Conservation (phyloP, 2,888 invertebrate species). For the Helicoverpa assulta region DNA sequence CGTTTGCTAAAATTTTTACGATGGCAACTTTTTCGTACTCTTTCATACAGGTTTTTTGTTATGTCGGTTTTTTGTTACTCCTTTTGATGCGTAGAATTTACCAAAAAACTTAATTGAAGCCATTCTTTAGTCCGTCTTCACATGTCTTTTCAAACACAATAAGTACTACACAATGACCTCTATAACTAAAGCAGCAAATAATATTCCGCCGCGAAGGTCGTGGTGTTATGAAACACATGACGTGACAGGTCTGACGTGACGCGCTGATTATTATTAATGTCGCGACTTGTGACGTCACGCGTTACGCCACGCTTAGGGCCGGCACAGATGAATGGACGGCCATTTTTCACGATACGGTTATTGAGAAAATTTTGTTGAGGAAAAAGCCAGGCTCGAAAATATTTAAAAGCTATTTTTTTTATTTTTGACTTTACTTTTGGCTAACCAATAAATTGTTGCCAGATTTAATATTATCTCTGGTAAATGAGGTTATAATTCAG, state of each 20-base stretch:
- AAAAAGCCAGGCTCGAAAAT: neutral
- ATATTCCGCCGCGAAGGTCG: slow-evolving; percentile 47
- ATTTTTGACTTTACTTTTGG: too few species aligned
- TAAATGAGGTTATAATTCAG: neutral
- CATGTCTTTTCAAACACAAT: slow-evolving; percentile 9
- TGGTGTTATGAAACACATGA: slow-evolving; percentile 55
- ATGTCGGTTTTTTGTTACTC: too few species aligned
- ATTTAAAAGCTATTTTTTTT: neutral
- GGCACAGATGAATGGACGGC: neutral
- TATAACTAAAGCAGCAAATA: slow-evolving; percentile 27
- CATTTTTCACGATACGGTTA: neutral
- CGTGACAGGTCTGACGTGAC: slow-evolving; percentile 55
- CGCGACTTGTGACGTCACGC: slow-evolving; percentile 54
- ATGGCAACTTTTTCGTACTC: too few species aligned
- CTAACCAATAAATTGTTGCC: too few species aligned
- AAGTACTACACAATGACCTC: neutral
- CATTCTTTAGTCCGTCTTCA: neutral
- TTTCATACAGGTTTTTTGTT: too few species aligned
- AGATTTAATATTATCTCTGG: neutral
- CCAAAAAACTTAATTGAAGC: neutral
- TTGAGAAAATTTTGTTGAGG: neutral
- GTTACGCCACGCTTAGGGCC: slow-evolving; percentile 32
- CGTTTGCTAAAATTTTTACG: too few species aligned
- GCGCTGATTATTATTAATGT: slow-evolving; percentile 65
- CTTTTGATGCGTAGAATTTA: too few species aligned